Evolutionary conservation across 1,140 invertebrate genomes (phyloP), one percentile per base, ranked within the genome.

Genomic region (Platyscapa corneri): DNA sequence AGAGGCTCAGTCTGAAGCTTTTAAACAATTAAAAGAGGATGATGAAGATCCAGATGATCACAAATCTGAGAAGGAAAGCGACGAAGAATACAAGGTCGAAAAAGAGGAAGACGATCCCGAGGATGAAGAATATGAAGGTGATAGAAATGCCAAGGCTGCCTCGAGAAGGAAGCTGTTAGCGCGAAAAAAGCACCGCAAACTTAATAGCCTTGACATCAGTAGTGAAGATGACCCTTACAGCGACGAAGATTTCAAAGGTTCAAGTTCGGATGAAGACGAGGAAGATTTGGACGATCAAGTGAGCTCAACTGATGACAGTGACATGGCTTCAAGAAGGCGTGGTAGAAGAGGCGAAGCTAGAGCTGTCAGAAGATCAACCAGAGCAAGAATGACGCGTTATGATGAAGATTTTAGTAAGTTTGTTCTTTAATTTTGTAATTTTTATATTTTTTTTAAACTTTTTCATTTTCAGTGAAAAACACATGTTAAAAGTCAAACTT

Each of bases 171-270:
- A 92, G 87, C 72, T 92, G 20, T 80, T 92, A 16, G 90, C 92
- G 16, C 94, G 94, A 78, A 96, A 96, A 87, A 97, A 97, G 89
- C 94, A 95, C 42, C 93, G 96, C 1, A 96, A 96, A 87, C 91
- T 98, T 1, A 97, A 97, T 88, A 97, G 96, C 85, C 92, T 98
- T 20, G 97, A 98, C 88, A 95, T 97, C 7, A 96, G 95, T 49
- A 97, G 96, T 65, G 97, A 97, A 83, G 96, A 97, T 89, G 96
- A 97, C 90, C 95, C 95, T 85, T 95, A 95, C 86, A 97, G 96
- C 3, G 97, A 98, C 89, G 97, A 98, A 92, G 97, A 98, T 91
- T 98, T 98, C 87, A 97, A 97, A 89, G 96, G 95, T n/a, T 92
- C 92, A 0, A 95, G 93, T 89, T 94, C 94, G 3, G 95, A 95